Conservation (phyloP, 2,888 invertebrate genomes). For the Nomada ruficornis region DNA sequence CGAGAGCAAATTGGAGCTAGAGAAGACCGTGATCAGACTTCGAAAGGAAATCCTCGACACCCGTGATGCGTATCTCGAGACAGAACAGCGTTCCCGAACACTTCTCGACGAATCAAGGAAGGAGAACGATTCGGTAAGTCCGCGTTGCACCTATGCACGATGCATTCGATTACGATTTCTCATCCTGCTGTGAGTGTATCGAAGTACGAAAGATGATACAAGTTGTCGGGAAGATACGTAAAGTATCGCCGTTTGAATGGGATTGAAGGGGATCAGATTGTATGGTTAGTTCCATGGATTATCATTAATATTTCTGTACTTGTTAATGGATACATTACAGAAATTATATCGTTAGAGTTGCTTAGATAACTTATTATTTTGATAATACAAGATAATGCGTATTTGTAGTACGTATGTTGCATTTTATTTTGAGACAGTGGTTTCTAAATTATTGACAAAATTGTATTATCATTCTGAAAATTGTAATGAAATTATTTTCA, state of each 20-base stretch:
- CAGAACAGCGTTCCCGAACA: slow-evolving; percentile 32
- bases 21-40: slow-evolving; percentile 58
- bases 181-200: not conserved
- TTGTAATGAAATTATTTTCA: too few relatives aligned
- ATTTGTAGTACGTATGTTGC: too few relatives aligned
- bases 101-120: slow-evolving; percentile 42
- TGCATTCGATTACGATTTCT: slow-evolving; percentile 1
- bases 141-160: slow-evolving; percentile 1
- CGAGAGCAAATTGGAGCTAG: slow-evolving; percentile 68
- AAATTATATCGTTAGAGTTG: too few relatives aligned
- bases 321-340: too few relatives aligned
- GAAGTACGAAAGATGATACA: not conserved
- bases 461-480: too few relatives aligned
- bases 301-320: too few relatives aligned
- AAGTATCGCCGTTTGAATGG: not conserved
- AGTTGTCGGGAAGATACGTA: not conserved
- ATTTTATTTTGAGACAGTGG: too few relatives aligned
- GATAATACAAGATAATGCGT: too few relatives aligned
- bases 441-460: too few relatives aligned
- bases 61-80: slow-evolving; percentile 48
- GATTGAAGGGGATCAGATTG: too few relatives aligned
- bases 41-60: slow-evolving; percentile 44
- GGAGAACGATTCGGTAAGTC: slow-evolving; percentile 59
- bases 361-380: too few relatives aligned
- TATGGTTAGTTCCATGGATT: too few relatives aligned